Conservation (phyloP, 2,888 invertebrate genomes). For the Ashinkailepas kermadecensis region DNA sequence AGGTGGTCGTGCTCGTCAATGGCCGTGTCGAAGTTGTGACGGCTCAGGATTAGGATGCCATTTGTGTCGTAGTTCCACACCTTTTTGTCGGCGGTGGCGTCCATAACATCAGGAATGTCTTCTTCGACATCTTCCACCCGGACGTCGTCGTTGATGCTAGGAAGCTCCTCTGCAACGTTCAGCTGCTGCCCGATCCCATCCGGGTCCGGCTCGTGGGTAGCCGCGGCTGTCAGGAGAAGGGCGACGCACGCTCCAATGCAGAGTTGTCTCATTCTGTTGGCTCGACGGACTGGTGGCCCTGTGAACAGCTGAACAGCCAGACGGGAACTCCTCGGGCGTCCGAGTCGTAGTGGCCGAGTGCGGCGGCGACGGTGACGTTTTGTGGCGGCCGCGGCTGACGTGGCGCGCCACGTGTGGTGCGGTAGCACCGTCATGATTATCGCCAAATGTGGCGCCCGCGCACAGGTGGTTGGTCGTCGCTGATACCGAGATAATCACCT, state of each 20-base stretch:
- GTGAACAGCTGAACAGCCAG: background rate
- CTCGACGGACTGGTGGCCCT: background rate
- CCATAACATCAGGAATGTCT: background rate
- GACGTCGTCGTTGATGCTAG: background rate
- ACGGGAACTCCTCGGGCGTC: background rate
- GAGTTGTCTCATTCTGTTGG: background rate
- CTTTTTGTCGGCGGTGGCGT: background rate
- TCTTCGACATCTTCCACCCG: background rate
- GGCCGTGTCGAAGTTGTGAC: conserved; percentile 2
- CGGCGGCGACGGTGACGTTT: background rate
- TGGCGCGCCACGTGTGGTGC: background rate
- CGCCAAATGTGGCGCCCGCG: background rate
- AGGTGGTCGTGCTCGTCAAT: conserved; percentile 3
- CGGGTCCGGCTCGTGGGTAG: background rate
- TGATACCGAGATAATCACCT: background rate
- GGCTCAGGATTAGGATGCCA: conserved; percentile 9
- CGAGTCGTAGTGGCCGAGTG: background rate
- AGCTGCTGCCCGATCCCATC: too few species aligned
- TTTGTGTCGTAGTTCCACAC: conserved; percentile 16
- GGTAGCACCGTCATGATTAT: background rate
- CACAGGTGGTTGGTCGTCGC: background rate
- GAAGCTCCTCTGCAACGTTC: background rate
- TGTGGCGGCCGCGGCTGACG: background rate
- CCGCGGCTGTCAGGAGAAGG: background rate
- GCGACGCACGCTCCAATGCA: background rate